A percentile compares a stretch with the other conserved stretches of the same genome.
Conservation (phyloP, 2,113 vertebrate genomes). For the Anguilla rostrata region DNA sequence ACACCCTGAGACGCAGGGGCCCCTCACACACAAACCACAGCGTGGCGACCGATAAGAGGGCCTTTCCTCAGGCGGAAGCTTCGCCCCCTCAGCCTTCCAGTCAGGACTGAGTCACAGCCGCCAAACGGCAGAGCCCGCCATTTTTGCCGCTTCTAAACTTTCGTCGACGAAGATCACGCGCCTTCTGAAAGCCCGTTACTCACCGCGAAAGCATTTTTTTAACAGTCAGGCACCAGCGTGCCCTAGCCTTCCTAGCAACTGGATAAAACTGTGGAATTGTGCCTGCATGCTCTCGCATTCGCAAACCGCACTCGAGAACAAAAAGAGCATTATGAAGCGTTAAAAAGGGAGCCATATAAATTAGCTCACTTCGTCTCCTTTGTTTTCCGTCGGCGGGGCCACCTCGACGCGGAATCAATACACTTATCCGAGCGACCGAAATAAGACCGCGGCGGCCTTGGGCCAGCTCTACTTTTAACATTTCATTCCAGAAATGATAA, state of each 20-base stretch:
- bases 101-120: conserved; percentile 34
- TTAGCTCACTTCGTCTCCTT: not conserved
- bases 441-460: not conserved
- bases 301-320: not conserved
- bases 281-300: not conserved
- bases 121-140: conserved; percentile 14
- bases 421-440: not conserved
- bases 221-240: not conserved
- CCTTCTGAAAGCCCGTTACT: not conserved
- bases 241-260: not conserved
- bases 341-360: not conserved
- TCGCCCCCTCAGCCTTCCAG: not conserved
- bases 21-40: not conserved
- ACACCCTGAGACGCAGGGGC: not conserved
- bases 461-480: not conserved
- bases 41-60: not conserved
- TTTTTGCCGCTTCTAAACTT: not conserved
- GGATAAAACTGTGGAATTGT: not conserved
- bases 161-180: not conserved
- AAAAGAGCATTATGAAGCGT: not conserved
- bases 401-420: not conserved
- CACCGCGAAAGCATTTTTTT: not conserved
- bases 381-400: not conserved
- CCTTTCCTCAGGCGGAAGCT: not conserved
- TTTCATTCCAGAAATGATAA: not conserved